Evolutionary conservation across 2,888 invertebrate genomes (phyloP).

Genomic region (Cephus spinipes): DNA sequence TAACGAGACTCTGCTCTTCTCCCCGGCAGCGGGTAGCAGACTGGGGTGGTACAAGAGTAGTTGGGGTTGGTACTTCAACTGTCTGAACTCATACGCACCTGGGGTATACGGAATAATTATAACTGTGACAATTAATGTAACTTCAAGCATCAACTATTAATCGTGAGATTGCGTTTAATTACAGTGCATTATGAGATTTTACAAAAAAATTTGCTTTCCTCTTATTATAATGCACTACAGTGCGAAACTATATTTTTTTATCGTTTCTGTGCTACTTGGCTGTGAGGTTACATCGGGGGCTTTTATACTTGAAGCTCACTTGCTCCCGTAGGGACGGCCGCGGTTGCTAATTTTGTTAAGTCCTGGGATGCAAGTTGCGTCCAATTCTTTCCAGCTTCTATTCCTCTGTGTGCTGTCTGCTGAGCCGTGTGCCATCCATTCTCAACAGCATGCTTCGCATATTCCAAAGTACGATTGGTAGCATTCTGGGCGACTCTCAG

Average conservation of each 20-base stretch:
- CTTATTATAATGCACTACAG: background rate
- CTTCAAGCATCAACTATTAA: background rate
- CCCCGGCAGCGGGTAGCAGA: background rate
- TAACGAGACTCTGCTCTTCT: conserved; percentile 45
- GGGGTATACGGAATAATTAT: background rate
- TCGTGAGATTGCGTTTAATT: background rate
- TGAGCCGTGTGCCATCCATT: conserved; percentile 29
- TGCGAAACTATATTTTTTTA: background rate
- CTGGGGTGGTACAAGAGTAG: background rate
- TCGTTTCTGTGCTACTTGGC: background rate
- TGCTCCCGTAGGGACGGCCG: background rate
- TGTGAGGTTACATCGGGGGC: background rate
- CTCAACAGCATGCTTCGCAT: conserved; percentile 23
- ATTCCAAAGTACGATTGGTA: conserved; percentile 28
- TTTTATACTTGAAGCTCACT: background rate
- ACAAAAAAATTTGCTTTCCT: background rate
- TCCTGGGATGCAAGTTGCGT: background rate
- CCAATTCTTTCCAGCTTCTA: background rate
- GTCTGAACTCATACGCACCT: conserved; percentile 7
- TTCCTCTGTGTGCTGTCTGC: conserved; percentile 25
- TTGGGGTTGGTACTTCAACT: background rate
- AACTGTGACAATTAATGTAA: background rate
- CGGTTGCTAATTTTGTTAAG: background rate
- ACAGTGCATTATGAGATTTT: background rate
- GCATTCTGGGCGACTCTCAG: conserved; percentile 25